Percentiles rank a stretch among this genome's conserved stretches.
Evolutionary conservation across 2,888 invertebrate species (phyloP).

Genomic region (Lingula anatina): DNA sequence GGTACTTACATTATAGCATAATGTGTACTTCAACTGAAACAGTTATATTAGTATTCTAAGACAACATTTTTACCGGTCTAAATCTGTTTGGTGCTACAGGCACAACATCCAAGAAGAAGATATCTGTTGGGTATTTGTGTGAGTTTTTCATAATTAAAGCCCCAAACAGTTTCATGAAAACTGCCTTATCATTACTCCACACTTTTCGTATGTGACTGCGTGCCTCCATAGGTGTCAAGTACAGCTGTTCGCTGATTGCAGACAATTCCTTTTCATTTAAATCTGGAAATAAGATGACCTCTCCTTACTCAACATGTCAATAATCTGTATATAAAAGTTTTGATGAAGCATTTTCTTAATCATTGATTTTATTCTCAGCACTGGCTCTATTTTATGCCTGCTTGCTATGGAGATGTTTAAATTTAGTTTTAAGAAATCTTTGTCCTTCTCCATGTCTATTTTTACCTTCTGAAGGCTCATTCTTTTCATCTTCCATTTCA

Average conservation of each 20-base stretch:
- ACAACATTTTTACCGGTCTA: conserved; percentile 73
- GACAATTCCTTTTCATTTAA: too few relatives aligned
- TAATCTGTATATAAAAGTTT: too few relatives aligned
- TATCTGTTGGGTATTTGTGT: conserved; percentile 64
- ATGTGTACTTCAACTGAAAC: too few relatives aligned
- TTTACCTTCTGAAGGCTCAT: conserved; percentile 6
- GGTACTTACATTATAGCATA: too few relatives aligned
- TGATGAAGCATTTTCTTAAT: too few relatives aligned
- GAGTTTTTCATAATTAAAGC: conserved; percentile 19
- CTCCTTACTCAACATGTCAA: too few relatives aligned
- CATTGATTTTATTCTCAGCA: not conserved
- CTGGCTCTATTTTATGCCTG: conserved; percentile 3
- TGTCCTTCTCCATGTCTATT: too few relatives aligned
- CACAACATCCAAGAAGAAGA: conserved; percentile 79
- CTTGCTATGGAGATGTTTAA: too few relatives aligned
- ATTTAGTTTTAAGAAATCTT: too few relatives aligned
- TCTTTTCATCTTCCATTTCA: conserved; percentile 3
- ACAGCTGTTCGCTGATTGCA: conserved; percentile 22
- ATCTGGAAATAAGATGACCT: too few relatives aligned
- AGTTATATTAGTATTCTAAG: too few relatives aligned
- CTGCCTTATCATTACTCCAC: conserved; percentile 59
- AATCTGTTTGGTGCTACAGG: conserved; percentile 82
- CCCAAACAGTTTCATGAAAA: conserved; percentile 62
- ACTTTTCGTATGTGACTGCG: conserved; percentile 59
- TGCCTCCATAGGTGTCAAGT: conserved; percentile 37